phyloP scores from a whole-genome alignment of 2,113 vertebrate species.

The Leptocoma aspasia region DNA sequence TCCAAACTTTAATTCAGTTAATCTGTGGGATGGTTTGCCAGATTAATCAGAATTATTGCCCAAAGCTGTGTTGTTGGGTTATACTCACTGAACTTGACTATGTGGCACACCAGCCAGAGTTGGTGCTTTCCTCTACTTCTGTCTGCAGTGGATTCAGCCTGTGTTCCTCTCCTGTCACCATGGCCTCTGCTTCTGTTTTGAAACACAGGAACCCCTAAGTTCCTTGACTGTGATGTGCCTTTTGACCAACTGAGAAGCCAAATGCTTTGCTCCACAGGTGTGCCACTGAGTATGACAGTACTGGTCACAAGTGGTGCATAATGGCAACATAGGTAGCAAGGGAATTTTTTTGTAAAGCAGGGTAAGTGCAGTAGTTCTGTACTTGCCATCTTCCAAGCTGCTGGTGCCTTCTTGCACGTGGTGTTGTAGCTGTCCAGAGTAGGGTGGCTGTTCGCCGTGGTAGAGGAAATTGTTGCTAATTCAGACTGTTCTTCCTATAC shows the following conservation, averaged over 20 bases:
- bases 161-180: background rate
- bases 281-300: background rate
- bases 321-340: background rate
- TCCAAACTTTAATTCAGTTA: background rate
- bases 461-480: background rate
- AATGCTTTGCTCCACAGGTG: background rate
- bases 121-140: background rate
- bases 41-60: background rate
- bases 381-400: background rate
- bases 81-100: background rate
- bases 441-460: background rate
- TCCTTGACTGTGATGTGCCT: background rate
- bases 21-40: background rate
- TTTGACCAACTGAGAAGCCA: background rate
- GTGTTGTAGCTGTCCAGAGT: background rate
- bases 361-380: background rate
- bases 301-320: background rate
- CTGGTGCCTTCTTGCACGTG: rapidly evolving
- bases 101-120: rapidly evolving
- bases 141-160: background rate
- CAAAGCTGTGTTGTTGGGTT: background rate
- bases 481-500: background rate
- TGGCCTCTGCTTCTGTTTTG: background rate
- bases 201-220: background rate
- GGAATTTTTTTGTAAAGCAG: background rate